These are phyloP conservation scores for Rallus crepitans DNA, from an alignment of 2,797 vertebrate species.

Conservation along the genomic window DNA sequence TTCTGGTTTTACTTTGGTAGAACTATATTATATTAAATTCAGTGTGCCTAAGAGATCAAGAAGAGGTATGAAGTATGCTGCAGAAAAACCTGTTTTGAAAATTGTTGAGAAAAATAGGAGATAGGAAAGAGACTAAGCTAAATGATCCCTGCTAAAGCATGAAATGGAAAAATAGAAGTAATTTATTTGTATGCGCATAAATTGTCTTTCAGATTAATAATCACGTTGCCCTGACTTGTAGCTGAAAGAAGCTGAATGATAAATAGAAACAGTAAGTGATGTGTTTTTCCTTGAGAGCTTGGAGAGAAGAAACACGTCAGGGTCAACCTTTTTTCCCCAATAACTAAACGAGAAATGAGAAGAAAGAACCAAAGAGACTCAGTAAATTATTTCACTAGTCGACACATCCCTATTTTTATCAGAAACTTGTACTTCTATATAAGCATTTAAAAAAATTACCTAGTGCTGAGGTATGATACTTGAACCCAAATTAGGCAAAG, in stretches of 20 bases:
- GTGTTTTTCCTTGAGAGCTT: not conserved
- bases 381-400: not conserved
- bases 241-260: not conserved
- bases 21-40: not conserved
- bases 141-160: not conserved
- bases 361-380: not conserved
- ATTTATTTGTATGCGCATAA: not conserved
- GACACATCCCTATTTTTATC: not conserved
- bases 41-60: not conserved
- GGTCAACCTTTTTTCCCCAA: not conserved
- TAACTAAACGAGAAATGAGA: not conserved
- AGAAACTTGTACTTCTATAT: not conserved
- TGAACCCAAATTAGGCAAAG: no score
- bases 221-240: not conserved
- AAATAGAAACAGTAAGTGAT: not conserved
- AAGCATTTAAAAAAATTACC: not conserved
- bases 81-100: not conserved
- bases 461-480: not conserved
- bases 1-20: not conserved
- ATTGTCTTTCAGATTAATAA: conserved; percentile 13
- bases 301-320: not conserved
- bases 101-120: not conserved
- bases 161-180: not conserved
- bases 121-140: not conserved
- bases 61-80: not conserved